Conservation (phyloP, 2,113 vertebrate genomes). For the Fregata magnificens region DNA sequence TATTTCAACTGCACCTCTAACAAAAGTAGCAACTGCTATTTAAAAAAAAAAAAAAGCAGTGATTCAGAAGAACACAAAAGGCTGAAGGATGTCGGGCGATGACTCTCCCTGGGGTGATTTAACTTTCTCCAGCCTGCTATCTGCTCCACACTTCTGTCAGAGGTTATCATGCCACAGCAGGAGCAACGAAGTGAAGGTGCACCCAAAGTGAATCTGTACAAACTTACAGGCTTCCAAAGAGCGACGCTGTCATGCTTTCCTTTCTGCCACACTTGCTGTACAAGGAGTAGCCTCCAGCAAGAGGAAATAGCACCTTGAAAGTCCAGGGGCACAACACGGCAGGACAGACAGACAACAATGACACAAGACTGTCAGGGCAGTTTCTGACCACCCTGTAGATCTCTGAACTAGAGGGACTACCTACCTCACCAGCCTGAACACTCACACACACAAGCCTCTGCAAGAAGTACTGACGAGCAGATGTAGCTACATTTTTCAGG, state of each 20-base stretch:
- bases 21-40: not conserved
- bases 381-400: not conserved
- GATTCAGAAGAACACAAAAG: not conserved
- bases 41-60: not conserved
- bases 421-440: not conserved
- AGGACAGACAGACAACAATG: not conserved
- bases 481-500: not conserved
- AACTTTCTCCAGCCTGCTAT: not conserved
- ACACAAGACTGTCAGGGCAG: not conserved
- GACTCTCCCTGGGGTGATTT: not conserved
- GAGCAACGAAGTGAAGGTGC: not conserved
- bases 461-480: not conserved
- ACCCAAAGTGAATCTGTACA: not conserved
- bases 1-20: not conserved
- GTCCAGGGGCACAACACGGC: not conserved
- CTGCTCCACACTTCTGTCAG: not conserved
- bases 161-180: not conserved
- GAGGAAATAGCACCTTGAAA: not conserved
- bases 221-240: not conserved
- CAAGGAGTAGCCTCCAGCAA: not conserved
- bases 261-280: not conserved
- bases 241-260: rapidly evolving
- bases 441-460: not conserved
- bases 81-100: not conserved
- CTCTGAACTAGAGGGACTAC: not conserved